A percentile compares a stretch with the other conserved stretches of the same genome.
Evolutionary conservation across 2,888 invertebrate genomes (phyloP).

Genomic region (Pteria penguin): DNA sequence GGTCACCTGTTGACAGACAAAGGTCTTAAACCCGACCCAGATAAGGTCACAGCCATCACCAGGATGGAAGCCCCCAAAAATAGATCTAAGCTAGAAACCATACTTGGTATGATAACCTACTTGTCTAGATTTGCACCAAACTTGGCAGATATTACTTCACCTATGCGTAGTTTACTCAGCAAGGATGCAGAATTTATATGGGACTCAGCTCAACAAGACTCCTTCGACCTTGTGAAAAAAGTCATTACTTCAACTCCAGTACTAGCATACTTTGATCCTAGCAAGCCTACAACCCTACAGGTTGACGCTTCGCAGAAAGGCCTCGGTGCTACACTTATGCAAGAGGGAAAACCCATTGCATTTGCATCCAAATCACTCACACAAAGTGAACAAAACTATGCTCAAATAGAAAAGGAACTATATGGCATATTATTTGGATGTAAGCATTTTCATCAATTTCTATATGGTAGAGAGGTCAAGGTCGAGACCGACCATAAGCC

Average conservation of each 20-base stretch:
- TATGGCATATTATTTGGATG: slow-evolving; percentile 53
- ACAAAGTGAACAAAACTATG: slow-evolving; percentile 53
- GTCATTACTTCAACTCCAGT: too few species aligned
- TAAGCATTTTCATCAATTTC: slow-evolving; percentile 52
- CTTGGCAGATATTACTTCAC: slow-evolving; percentile 36
- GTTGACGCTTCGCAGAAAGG: slow-evolving; percentile 55
- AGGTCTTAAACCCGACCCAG: too few species aligned
- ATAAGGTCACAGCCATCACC: slow-evolving; percentile 34
- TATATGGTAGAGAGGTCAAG: slow-evolving; percentile 51
- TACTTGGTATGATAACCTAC: slow-evolving; percentile 45
- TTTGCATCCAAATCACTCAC: slow-evolving; percentile 61
- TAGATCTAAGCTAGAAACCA: slow-evolving; percentile 36
- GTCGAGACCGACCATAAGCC: slow-evolving; percentile 62
- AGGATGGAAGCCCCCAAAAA: slow-evolving; percentile 32
- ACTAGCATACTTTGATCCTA: slow-evolving; percentile 46
- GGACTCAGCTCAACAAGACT: too few species aligned
- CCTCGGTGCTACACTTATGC: slow-evolving; percentile 56
- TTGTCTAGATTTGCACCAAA: slow-evolving; percentile 38
- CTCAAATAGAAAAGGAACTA: slow-evolving; percentile 57
- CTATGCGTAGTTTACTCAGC: slow-evolving; percentile 32
- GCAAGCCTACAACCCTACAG: slow-evolving; percentile 41
- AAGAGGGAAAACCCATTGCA: slow-evolving; percentile 53
- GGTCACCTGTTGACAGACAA: too few species aligned
- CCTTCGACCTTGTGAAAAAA: too few species aligned
- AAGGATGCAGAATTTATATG: too few species aligned